Percentiles rank a stretch among this genome's conserved stretches.
These are phyloP conservation scores for Sylvietta virens DNA, from an alignment of 2,113 vertebrate genomes.

Conservation along the genomic window DNA sequence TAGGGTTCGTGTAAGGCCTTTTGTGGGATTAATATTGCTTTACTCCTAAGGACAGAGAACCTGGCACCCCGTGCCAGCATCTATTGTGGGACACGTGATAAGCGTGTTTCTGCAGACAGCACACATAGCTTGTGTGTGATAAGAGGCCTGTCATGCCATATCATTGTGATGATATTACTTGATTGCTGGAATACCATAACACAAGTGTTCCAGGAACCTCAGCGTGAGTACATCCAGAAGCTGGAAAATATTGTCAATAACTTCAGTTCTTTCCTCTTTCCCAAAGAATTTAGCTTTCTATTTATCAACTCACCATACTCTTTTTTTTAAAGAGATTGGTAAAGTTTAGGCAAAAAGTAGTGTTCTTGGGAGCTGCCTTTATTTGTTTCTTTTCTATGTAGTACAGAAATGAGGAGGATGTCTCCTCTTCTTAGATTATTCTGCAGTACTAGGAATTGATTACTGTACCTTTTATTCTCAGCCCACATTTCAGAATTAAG, in stretches of 20 bases:
- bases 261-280: not conserved
- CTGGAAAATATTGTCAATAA: not conserved
- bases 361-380: not conserved
- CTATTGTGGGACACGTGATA: not conserved
- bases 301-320: not conserved
- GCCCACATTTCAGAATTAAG: not conserved
- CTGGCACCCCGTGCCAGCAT: not conserved
- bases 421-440: not conserved
- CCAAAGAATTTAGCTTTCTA: not conserved
- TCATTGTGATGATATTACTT: not conserved
- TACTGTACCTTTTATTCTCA: not conserved
- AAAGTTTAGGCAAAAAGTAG: not conserved
- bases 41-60: not conserved
- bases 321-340: not conserved
- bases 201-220: not conserved
- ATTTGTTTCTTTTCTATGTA: not conserved
- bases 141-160: not conserved
- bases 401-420: not conserved
- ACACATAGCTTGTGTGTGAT: not conserved
- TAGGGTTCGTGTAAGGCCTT: not conserved
- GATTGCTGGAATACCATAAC: not conserved
- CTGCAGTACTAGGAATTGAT: not conserved
- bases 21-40: constrained; percentile 22
- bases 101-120: not conserved
- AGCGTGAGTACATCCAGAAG: not conserved